Base-by-base conservation (phyloP, 2,888 invertebrate genomes). In the Eristalinus sepulchralis region DNA sequence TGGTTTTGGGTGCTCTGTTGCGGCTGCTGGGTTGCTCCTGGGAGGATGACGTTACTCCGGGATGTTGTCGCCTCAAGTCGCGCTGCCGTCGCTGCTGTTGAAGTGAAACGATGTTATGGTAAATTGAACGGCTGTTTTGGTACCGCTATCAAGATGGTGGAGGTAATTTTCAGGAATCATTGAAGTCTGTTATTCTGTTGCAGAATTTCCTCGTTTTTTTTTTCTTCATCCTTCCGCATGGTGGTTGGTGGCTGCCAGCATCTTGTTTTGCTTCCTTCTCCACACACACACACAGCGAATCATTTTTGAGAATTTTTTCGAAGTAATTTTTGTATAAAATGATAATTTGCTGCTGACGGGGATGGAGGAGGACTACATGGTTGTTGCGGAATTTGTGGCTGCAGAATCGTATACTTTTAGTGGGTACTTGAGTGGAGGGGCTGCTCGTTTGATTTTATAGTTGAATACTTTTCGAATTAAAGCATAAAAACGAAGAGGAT, bases 51-150 rank as follows among this genome's bases (percentile, higher is more conserved):
- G 27, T 5, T 27, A 27, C 27, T 27, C 27, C 2, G 27, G 27
- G 27, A 27, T 27, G 27, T 5, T 2, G 27, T 27, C 20, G 55
- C 24, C 63, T 60, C 11, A 39, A 5, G n/a, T 33, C 24, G 39
- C 47, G 20, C n/a, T 34, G 2, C 20, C 64, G 63, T 57, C 31
- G n/a, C 39, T 60, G 39, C 36, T 68, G 71, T 53, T 20, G 53
- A 66, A 81, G 53, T 55, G 55, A 82, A 79, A 86, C 79, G 83
- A 83, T 86, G 86, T 86, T 86, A 86, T 86, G 83, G 83, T 83
- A 86, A 86, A 86, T 86, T 86, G 86, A 86, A 86, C 83, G 86
- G 86, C 86, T 86, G 86, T 86, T 86, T 86, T 73, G 86, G 77
- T 79, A 75, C 55, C 78, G 82, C 71, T 86, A 86, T 86, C 86